A percentile compares a stretch with the other conserved stretches of the same genome.
phyloP scores from a whole-genome alignment of 2,888 invertebrate species.

The Callyntrura guangdongensis region DNA sequence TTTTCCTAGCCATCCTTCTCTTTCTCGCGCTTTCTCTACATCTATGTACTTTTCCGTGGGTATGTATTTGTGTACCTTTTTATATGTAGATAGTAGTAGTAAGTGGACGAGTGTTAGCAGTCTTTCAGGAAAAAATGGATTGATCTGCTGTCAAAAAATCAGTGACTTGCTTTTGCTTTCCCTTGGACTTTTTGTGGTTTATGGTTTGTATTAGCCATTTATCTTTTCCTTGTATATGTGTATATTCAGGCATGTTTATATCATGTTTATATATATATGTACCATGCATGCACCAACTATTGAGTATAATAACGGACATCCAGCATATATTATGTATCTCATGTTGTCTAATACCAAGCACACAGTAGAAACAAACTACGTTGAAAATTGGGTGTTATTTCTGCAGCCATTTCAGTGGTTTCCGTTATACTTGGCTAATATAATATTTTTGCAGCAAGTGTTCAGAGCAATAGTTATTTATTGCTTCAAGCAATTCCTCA shows the following conservation, averaged over 20 bases:
- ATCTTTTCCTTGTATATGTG: too few relatives aligned
- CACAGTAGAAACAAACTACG: conserved; percentile 33
- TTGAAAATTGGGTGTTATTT: conserved; percentile 42
- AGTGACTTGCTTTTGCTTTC: conserved; percentile 46
- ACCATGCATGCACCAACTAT: too few relatives aligned
- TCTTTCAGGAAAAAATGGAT: conserved; percentile 45
- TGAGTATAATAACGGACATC: too few relatives aligned
- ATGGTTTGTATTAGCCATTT: not conserved
- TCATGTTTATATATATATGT: too few relatives aligned
- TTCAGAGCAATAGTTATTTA: conserved; percentile 61
- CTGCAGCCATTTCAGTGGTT: conserved; percentile 9
- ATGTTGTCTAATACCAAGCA: too few relatives aligned
- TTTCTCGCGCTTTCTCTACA: conserved; percentile 10
- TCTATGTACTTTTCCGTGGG: not conserved
- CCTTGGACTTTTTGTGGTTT: not conserved
- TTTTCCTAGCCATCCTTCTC: too few relatives aligned
- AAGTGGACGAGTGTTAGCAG: not conserved
- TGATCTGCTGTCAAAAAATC: conserved; percentile 76
- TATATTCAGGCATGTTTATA: too few relatives aligned
- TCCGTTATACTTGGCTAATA: not conserved
- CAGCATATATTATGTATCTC: too few relatives aligned
- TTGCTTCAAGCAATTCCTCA: conserved; percentile 60
- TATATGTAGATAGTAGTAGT: too few relatives aligned
- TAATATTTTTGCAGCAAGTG: conserved; percentile 40
- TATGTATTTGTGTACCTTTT: conserved; percentile 1